Base-by-base conservation (phyloP, 2,797 vertebrate genomes). In the Sebastes cheni region DNA sequence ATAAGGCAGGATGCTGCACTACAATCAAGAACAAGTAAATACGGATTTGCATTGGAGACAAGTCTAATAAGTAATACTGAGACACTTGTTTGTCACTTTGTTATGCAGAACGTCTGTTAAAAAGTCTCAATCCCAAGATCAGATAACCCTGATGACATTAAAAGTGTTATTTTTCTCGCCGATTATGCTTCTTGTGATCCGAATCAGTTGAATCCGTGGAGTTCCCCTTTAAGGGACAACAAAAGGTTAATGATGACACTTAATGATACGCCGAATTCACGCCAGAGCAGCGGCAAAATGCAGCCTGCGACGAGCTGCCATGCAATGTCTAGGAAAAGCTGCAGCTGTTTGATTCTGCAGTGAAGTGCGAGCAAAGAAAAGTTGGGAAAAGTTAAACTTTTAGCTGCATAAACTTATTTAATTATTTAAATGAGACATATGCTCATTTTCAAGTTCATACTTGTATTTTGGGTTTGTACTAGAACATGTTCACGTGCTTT, bases 331-430 rank as follows among this genome's bases (percentile, higher is more conserved):
- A 50, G 8, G 46, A 20, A 0, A 50, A 50, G 46, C 46, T 20
- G 46, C 42, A 18, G 42, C 42, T 7, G 7, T 46, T 46, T 46
- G 42, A 46, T 46, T 46, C 6, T 46, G 42, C 42, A 46, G 42
- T 6, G 0, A 46, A 46, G 42, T 46, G 42, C 42, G 14, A 1
- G 0, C 2, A 16, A 42, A 42, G 1, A 42, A 46, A 46, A 46
- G 42, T 18, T 46, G 42, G 42, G 42, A 18, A 46, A 46, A 46
- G 39, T 46, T 18, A 1, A 46, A 46, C 39, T 3, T 3, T 46
- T 46, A 46, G 16, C 1, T 0, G 13, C 36, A 14, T 39, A 39
- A 39, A 14, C 36, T 14, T 39, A 39, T 14, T 39, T 39, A 39
- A 39, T 1, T 39, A 39, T 39, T 39, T 39, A 39, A 39, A 39